phyloP scores from a whole-genome alignment of 2,113 vertebrate genomes.

The Xenopus borealis region DNA sequence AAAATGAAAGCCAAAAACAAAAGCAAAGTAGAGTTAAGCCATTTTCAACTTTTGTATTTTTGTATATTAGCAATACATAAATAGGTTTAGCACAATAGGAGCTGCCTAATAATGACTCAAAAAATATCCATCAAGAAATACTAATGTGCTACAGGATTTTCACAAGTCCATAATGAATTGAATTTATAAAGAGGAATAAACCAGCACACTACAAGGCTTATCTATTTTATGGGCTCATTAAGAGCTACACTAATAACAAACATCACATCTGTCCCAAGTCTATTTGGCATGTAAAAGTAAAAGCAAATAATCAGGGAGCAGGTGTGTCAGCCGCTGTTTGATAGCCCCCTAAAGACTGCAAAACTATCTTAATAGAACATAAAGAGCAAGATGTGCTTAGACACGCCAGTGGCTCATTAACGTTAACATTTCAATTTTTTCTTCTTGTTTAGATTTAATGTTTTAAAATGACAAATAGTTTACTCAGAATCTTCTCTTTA shows the following conservation, averaged over 20 bases:
- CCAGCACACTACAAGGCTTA: background rate
- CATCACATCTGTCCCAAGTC: constrained; percentile 13
- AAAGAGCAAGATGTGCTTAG: background rate
- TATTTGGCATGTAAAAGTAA: background rate
- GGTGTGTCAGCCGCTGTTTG: background rate
- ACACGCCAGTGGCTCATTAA: background rate
- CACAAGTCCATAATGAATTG: no score
- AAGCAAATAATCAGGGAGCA: background rate
- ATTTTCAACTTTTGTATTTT: no score
- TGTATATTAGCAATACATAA: no score
- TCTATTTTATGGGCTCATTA: background rate
- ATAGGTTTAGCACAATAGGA: no score
- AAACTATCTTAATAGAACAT: constrained; percentile 8
- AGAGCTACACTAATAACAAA: constrained; percentile 2
- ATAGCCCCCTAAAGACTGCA: constrained; percentile 11
- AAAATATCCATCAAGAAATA: no score
- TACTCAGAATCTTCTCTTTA: no score
- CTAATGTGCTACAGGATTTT: no score
- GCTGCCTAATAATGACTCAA: no score
- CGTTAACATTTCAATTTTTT: background rate
- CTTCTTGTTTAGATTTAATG: background rate
- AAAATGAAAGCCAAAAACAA: no score
- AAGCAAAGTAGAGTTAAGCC: no score
- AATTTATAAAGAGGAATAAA: background rate
- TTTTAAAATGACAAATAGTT: no score